Percentiles rank a stretch among this genome's conserved stretches.
Evolutionary conservation across 2,797 vertebrate species (phyloP).

Genomic region (Gephyroberyx darwinii): DNA sequence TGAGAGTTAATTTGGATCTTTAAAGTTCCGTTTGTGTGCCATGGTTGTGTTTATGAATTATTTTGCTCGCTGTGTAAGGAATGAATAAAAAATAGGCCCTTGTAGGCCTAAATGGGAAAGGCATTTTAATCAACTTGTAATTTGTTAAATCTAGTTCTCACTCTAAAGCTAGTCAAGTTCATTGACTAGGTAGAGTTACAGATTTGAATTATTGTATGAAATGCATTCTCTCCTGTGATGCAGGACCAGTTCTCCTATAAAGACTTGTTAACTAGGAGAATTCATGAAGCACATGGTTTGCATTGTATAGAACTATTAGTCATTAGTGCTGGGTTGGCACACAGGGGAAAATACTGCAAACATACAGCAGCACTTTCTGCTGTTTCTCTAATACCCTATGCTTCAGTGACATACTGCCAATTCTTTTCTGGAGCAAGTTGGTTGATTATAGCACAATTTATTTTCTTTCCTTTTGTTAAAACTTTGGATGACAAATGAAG

Average conservation of each 20-base stretch:
- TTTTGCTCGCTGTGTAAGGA: conserved; percentile 43
- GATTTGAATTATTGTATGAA: conserved; percentile 41
- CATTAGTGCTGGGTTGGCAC: conserved; percentile 9
- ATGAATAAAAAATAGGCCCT: conserved; percentile 32
- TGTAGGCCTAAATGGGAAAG: conserved; percentile 35
- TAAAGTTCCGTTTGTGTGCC: conserved; percentile 57
- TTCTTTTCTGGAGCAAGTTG: conserved; percentile 33
- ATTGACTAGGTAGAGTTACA: conserved; percentile 44
- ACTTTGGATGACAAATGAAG: conserved; percentile 18
- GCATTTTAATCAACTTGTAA: conserved; percentile 52
- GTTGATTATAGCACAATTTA: conserved; percentile 26
- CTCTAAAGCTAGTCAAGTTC: conserved; percentile 36
- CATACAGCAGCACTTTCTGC: not conserved
- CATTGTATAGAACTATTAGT: conserved; percentile 24
- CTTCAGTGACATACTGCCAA: conserved; percentile 25
- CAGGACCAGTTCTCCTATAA: conserved; percentile 20
- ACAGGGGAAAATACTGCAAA: conserved; percentile 16
- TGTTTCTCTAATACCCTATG: conserved; percentile 24
- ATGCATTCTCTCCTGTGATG: conserved; percentile 41
- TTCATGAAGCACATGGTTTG: conserved; percentile 48
- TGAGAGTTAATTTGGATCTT: conserved; percentile 32
- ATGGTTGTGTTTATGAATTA: conserved; percentile 47
- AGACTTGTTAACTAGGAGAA: conserved; percentile 32
- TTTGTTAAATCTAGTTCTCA: conserved; percentile 28
- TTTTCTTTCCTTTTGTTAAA: not conserved